phyloP scores from a whole-genome alignment of 1,140 invertebrate species.

The Apocrypta bakeri region DNA sequence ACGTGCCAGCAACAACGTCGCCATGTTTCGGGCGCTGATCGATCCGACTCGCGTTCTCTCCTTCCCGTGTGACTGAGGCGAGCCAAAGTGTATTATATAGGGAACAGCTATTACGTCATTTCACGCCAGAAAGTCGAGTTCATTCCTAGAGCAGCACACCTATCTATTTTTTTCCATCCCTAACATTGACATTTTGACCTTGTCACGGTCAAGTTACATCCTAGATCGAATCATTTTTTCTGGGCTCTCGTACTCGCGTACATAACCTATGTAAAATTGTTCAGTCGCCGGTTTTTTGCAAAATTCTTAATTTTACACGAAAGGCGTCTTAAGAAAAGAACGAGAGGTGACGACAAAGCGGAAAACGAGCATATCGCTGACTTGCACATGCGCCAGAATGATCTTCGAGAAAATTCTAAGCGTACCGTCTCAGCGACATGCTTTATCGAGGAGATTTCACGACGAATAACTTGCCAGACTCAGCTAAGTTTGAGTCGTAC shows the following conservation, averaged over 20 bases:
- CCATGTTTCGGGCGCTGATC: conserved; percentile 7
- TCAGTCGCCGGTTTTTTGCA: background rate
- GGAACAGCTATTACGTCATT: background rate
- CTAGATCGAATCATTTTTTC: background rate
- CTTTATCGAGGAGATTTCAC: background rate
- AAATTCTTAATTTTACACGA: background rate
- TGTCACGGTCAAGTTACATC: conserved; percentile 23
- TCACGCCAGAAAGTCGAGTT: background rate
- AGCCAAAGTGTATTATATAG: too few species aligned
- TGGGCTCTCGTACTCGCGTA: background rate
- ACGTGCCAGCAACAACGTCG: conserved; percentile 22
- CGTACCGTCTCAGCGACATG: background rate
- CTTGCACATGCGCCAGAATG: background rate
- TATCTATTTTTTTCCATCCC: background rate
- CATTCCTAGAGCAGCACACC: background rate
- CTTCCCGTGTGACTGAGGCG: too few species aligned
- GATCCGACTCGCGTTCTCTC: background rate
- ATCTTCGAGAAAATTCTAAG: background rate
- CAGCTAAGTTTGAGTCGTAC: too few species aligned
- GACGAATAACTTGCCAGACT: too few species aligned
- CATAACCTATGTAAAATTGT: background rate
- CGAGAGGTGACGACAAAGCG: background rate
- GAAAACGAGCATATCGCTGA: background rate
- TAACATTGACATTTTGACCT: background rate
- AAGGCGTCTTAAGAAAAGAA: background rate